Conservation (phyloP, 2,888 invertebrate genomes). For the Chaetogeoica ovagalla region DNA sequence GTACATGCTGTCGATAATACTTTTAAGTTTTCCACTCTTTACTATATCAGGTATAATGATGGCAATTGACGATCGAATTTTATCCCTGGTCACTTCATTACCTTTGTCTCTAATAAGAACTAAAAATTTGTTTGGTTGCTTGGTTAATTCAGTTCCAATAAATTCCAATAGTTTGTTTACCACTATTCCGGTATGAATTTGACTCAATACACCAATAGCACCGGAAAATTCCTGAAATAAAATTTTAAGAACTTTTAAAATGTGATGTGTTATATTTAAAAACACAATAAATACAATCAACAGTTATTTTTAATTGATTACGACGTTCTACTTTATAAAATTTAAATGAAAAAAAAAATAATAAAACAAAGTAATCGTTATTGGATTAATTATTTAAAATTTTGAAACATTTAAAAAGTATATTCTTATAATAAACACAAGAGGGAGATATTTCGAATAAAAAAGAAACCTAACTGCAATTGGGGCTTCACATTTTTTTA, state of each 20-base stretch:
- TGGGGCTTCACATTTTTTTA: too few relatives aligned
- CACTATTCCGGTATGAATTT: slow-evolving; percentile 36
- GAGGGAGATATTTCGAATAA: too few relatives aligned
- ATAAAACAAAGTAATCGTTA: too few relatives aligned
- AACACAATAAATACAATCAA: too few relatives aligned
- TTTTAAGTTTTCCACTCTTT: slow-evolving; percentile 27
- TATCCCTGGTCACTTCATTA: slow-evolving; percentile 34
- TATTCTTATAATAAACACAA: too few relatives aligned
- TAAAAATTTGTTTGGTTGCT: slow-evolving; percentile 47
- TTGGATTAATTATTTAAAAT: too few relatives aligned
- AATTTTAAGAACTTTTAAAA: neutral
- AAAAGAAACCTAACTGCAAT: too few relatives aligned
- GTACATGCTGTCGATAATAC: slow-evolving; percentile 35
- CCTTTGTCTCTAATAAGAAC: slow-evolving; percentile 43
- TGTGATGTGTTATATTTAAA: too few relatives aligned
- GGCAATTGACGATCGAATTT: slow-evolving; percentile 39
- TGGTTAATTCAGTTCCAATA: slow-evolving; percentile 30
- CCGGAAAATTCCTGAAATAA: slow-evolving; percentile 36
- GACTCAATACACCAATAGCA: slow-evolving; percentile 35
- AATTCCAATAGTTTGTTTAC: slow-evolving; percentile 43
- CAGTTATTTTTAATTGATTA: too few relatives aligned
- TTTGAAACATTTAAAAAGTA: too few relatives aligned
- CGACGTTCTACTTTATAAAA: too few relatives aligned
- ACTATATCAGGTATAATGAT: slow-evolving; percentile 33
- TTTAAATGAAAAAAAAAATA: too few relatives aligned